Percentiles rank a stretch among this genome's conserved stretches.
phyloP scores from a whole-genome alignment of 2,888 invertebrate genomes.

The Plebejus argus region DNA sequence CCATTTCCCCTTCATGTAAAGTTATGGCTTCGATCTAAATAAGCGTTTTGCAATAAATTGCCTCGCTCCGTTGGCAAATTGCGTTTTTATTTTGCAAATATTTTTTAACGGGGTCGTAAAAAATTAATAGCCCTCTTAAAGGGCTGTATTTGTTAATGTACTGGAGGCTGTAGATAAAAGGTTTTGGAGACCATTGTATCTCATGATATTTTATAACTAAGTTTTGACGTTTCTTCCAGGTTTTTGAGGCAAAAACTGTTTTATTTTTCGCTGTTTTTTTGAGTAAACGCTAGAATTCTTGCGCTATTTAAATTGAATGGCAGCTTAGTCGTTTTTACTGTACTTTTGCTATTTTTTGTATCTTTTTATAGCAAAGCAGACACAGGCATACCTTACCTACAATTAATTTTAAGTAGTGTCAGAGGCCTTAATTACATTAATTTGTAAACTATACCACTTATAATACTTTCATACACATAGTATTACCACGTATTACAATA shows the following conservation, averaged over 20 bases:
- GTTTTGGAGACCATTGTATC: background rate
- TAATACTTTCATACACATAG: no score
- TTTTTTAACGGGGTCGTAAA: constrained; percentile 4
- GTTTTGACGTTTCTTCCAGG: background rate
- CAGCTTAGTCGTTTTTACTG: no score
- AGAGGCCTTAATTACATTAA: no score
- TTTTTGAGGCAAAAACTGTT: background rate
- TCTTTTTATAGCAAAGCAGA: no score
- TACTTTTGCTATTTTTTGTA: no score
- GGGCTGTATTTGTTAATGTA: constrained; percentile 6
- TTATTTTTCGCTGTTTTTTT: no score
- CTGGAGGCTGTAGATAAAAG: background rate
- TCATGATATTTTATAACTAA: background rate
- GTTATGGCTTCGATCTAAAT: background rate
- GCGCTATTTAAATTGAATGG: no score
- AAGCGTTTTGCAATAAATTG: constrained; percentile 14
- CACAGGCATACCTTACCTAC: no score
- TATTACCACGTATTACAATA: no score
- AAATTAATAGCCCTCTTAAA: constrained; percentile 1
- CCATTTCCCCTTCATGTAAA: background rate
- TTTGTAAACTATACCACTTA: no score
- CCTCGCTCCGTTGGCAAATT: constrained; percentile 3
- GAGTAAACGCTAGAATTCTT: no score
- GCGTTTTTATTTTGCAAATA: constrained; percentile 14
- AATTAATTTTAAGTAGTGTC: no score